Evolutionary conservation across 2,113 vertebrate genomes (phyloP), one percentile per base, ranked within the genome.

Genomic region (Cathartes aura): DNA sequence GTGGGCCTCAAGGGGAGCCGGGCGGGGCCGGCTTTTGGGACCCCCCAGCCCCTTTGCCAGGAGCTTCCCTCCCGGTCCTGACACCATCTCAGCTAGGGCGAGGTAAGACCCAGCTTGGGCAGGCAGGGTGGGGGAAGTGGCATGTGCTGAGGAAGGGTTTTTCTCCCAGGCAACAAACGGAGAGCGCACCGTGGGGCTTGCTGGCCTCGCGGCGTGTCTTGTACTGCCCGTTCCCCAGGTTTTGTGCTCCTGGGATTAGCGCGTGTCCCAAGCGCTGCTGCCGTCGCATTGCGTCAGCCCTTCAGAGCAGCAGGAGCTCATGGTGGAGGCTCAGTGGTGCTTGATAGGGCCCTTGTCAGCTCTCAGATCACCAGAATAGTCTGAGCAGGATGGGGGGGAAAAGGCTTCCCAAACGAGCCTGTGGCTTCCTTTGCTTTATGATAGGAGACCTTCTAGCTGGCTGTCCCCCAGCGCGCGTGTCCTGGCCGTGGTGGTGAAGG

Each of bases 391-490:
- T 5, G n/a, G 62, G 23, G 15, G 5, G 56, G 62, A 38, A 53
- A 20, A 73, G 63, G 48, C 34, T 66, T 58, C n/a, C 32, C 23
- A 14, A 63, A 5, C 0, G 8, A 93, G 29, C 62, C 36, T 0
- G 36, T 21, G 68, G 40, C 56, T 64, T 64, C 42, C 36, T 76
- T 43, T 92, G 58, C 38, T 78, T 62, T 32, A 62, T 40, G 81
- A 55, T 87, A 99, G 99, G 90, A 99, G 99, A 67, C 99, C 99
- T 3, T 99, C 99, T 9, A 98, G 99, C 95, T 99, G 99, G 99
- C 97, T 99, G 68, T 95, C 99, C 47, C 99, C 99, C 12, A 96
- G 98, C 3, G 97, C 99, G 8, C 98, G 97, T 0, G 97, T 98
- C 40, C 85, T 99, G 94, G 98, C 98, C 12, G 95, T 98, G 29